Base-by-base conservation (phyloP, 2,888 invertebrate species). In the Cryptocheilus praepositus region DNA sequence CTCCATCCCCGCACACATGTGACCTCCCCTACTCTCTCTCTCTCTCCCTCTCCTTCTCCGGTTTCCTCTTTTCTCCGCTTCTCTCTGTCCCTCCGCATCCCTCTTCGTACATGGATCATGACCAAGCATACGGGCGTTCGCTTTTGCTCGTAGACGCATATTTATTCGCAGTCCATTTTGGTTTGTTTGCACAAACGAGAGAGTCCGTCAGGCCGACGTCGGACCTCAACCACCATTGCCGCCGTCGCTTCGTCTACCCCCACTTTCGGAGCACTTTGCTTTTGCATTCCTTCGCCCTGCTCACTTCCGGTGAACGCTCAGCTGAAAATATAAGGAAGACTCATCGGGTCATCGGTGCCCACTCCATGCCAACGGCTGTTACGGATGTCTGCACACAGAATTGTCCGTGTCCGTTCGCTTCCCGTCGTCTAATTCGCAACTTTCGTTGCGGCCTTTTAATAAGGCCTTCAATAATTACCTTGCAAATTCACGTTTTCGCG, bases 101-200 rank as follows among this genome's bases (percentile, higher is more conserved):
- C 80, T 76, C 74, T 80, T 78, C 79, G 82, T 81, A 80, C 80
- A 81, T 76, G 81, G 87, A 88, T 88, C 88, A 88, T 88, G 88
- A 88, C 88, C 85, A 82, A 82, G 88, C 88, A 88, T 88, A 86
- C 87, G 87, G 84, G 85, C 80, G 81, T 83, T 82, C 85, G 84
- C 82, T 85, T 79, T 84, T 83, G 82, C 83, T 83, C 78, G 84
- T 83, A 85, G 85, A 85, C 85, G 85, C 85, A 85, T 88, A 88
- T 88, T 87, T 88, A 87, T 88, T 85, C 87, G 85, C 85, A 86
- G 88, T 88, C 88, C 88, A 88, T 88, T 88, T 87, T 86, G 83
- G 86, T 85, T 83, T 88, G 87, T 88, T 88, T 88, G 86, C 86
- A 81, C 83, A 80, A 81, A 81, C 83, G 83, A 81, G 82, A 77